Evolutionary conservation across 2,113 vertebrate genomes (phyloP).

Genomic region (Gasterosteus aculeatus): DNA sequence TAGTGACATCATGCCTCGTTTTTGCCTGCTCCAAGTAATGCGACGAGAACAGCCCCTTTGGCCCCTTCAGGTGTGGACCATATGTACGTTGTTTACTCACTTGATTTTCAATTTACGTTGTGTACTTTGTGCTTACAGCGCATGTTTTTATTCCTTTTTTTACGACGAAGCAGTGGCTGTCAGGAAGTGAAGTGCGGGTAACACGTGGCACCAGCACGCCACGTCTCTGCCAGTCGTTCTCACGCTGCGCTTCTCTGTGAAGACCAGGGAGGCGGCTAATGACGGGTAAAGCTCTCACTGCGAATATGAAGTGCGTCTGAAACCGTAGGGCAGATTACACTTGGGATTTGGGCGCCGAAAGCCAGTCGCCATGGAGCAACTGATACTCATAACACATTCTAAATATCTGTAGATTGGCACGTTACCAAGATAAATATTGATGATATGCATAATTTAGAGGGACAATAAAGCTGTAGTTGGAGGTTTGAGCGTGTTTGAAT

Average conservation of each 20-base stretch:
- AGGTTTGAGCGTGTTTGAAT: neutral
- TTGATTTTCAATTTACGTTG: constrained; percentile 88
- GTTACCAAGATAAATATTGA: constrained; percentile 13
- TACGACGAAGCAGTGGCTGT: constrained; percentile 63
- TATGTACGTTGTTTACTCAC: constrained; percentile 92
- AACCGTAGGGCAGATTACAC: constrained; percentile 36
- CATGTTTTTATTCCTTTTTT: constrained; percentile 43
- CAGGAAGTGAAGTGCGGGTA: constrained; percentile 53
- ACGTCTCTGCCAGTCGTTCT: constrained; percentile 41
- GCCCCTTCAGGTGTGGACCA: constrained; percentile 89
- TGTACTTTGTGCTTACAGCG: constrained; percentile 83
- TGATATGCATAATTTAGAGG: neutral
- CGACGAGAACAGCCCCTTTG: constrained; percentile 71
- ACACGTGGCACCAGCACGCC: constrained; percentile 28
- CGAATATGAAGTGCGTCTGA: constrained; percentile 53
- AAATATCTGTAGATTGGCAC: constrained; percentile 21
- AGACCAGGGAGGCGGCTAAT: constrained; percentile 61
- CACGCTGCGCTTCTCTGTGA: constrained; percentile 50
- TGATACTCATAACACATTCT: neutral
- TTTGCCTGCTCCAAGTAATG: constrained; percentile 72
- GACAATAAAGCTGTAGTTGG: neutral
- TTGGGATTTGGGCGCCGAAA: constrained; percentile 34
- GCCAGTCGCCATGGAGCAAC: constrained; percentile 32
- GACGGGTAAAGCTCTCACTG: constrained; percentile 57
- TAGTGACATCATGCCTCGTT: constrained; percentile 90